Evolutionary conservation across 2,113 vertebrate species (phyloP).

Genomic region (Antechinus stuartii): DNA sequence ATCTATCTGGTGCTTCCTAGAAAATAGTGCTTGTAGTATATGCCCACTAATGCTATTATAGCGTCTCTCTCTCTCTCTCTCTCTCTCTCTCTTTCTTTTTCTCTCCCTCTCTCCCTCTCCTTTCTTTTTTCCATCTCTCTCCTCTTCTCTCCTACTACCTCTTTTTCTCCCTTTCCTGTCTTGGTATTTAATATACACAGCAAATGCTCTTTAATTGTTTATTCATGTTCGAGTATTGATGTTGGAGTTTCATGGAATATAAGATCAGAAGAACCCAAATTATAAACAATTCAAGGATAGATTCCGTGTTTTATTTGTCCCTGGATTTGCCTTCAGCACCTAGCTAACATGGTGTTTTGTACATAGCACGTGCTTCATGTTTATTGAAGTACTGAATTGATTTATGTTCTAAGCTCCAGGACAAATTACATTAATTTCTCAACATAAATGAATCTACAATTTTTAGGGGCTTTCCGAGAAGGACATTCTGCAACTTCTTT

Average conservation of each 20-base stretch:
- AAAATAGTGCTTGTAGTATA: not conserved
- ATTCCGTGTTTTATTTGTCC: not conserved
- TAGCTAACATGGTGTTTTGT: not conserved
- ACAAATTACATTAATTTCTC: not conserved
- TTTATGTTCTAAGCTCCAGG: not conserved
- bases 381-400: not conserved
- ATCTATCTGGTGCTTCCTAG: not conserved
- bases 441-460: not conserved
- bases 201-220: not conserved
- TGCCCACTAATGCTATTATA: not conserved
- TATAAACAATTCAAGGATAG: not conserved
- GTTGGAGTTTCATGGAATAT: not conserved
- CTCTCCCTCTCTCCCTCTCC: too few relatives aligned
- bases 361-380: not conserved
- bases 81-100: too few relatives aligned
- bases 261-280: not conserved
- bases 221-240: not conserved
- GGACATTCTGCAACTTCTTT: not conserved
- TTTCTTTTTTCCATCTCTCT: too few relatives aligned
- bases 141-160: too few relatives aligned
- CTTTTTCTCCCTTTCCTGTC: not conserved
- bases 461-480: not conserved
- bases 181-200: not conserved
- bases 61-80: not conserved
- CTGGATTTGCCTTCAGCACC: not conserved